A percentile compares a stretch with the other conserved stretches of the same genome.
phyloP scores from a whole-genome alignment of 2,888 invertebrate genomes.

The Rutpela maculata region DNA sequence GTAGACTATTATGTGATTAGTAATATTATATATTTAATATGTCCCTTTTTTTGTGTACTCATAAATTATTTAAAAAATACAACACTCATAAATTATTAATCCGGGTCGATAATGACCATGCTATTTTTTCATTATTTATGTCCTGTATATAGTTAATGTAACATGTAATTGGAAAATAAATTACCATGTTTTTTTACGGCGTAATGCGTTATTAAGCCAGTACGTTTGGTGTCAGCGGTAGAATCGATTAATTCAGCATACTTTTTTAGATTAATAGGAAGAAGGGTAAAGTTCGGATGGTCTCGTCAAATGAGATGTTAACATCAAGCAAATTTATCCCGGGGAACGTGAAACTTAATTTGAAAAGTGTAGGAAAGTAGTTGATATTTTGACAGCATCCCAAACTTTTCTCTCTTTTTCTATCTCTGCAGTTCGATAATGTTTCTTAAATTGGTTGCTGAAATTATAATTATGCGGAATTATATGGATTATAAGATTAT shows the following conservation, averaged over 20 bases:
- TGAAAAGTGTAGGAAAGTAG: neutral
- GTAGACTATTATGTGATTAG: slow-evolving; percentile 49
- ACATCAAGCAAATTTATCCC: slow-evolving; percentile 2
- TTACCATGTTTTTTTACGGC: slow-evolving; percentile 45
- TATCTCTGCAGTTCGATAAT: neutral
- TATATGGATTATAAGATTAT: too few species aligned
- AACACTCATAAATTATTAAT: slow-evolving; percentile 43
- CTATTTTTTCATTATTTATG: slow-evolving; percentile 43
- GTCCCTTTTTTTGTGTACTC: slow-evolving; percentile 36
- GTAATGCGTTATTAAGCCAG: slow-evolving; percentile 38
- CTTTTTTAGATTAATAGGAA: slow-evolving; percentile 15
- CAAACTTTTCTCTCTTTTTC: neutral
- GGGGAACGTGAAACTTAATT: neutral
- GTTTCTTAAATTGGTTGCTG: too few species aligned
- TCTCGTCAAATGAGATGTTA: slow-evolving; percentile 7
- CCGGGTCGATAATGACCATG: slow-evolving; percentile 41
- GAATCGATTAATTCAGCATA: slow-evolving; percentile 20
- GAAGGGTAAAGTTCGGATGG: slow-evolving; percentile 3
- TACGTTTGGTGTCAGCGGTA: slow-evolving; percentile 15
- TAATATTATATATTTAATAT: slow-evolving; percentile 46
- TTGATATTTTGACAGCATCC: neutral
- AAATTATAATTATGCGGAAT: too few species aligned
- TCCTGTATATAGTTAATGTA: slow-evolving; percentile 37
- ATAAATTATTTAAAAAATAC: slow-evolving; percentile 39
- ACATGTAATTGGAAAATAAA: slow-evolving; percentile 51